Conservation (phyloP, 2,888 invertebrate genomes). For the Pseudococcus longispinus region DNA sequence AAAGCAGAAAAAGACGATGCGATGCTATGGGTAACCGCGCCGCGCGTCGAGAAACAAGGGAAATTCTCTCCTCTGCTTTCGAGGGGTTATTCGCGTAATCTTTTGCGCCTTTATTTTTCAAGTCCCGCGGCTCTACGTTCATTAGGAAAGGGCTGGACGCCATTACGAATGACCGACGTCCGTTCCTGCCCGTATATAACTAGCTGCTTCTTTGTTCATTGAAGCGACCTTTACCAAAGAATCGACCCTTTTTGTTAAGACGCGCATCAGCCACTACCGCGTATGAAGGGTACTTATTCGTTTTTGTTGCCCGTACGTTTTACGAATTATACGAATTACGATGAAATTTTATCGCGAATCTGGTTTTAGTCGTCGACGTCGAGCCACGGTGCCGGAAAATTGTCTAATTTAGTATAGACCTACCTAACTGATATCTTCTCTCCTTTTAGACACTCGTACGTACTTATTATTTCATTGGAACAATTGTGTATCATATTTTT, state of each 20-base stretch:
- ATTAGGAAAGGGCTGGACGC: conserved; percentile 51
- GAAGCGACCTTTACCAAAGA: conserved; percentile 47
- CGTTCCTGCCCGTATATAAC: conserved; percentile 46
- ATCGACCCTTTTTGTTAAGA: conserved; percentile 53
- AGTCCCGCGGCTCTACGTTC: conserved; percentile 49
- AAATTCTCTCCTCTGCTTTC: conserved; percentile 25
- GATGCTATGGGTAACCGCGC: neutral
- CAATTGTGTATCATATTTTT: no score
- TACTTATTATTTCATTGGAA: no score
- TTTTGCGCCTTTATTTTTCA: conserved; percentile 50
- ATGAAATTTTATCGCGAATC: conserved; percentile 10
- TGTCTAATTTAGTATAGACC: neutral
- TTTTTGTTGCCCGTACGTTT: conserved; percentile 7
- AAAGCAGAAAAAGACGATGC: conserved; percentile 43
- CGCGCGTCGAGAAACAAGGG: conserved; percentile 35
- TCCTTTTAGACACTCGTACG: no score
- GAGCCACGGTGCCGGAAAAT: neutral
- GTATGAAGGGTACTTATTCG: conserved; percentile 47
- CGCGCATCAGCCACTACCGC: neutral
- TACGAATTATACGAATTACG: conserved; percentile 27
- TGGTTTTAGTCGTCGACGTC: neutral
- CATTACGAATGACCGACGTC: conserved; percentile 54
- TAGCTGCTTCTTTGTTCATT: conserved; percentile 49
- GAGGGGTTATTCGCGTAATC: conserved; percentile 50
- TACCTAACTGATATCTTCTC: neutral